Percentiles rank a stretch among this genome's conserved stretches.
Evolutionary conservation across 2,113 vertebrate genomes (phyloP).

Genomic region (Syngnathus typhle): DNA sequence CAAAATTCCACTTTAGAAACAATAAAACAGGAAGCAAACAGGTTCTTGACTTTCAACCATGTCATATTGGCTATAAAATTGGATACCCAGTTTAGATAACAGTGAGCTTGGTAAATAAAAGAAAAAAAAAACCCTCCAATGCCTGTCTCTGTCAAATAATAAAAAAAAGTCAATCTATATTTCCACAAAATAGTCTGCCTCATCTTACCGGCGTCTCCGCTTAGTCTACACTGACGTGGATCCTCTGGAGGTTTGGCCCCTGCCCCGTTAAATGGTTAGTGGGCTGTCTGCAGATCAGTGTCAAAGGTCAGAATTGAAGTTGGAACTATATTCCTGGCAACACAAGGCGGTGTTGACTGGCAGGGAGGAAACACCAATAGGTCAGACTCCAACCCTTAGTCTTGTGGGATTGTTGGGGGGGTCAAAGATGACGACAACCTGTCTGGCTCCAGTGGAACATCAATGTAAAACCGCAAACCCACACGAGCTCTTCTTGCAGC

Average conservation of each 20-base stretch:
- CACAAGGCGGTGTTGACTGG: constrained; percentile 32
- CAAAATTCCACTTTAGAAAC: neutral
- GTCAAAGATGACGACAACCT: constrained; percentile 45
- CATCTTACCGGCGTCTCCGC: constrained; percentile 19
- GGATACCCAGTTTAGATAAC: too few relatives aligned
- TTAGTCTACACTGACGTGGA: constrained; percentile 37
- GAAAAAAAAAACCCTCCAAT: too few relatives aligned
- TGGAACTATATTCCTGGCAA: constrained; percentile 47
- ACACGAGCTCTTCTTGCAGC: neutral
- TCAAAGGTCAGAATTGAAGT: constrained; percentile 39
- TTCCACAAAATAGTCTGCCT: constrained; percentile 8
- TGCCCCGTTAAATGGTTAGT: constrained; percentile 3
- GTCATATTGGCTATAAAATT: too few relatives aligned
- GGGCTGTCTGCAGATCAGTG: neutral
- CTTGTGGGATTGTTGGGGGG: constrained; percentile 28
- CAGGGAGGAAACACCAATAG: constrained; percentile 38
- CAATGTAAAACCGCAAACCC: constrained; percentile 13
- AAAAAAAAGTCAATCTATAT: too few relatives aligned
- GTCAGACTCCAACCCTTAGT: constrained; percentile 18
- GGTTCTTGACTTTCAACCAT: neutral
- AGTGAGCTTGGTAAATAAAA: too few relatives aligned
- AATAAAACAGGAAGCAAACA: neutral
- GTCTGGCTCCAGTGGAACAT: constrained; percentile 55
- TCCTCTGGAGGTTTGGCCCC: constrained; percentile 20
- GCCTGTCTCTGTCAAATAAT: too few relatives aligned